Conservation (phyloP, 2,797 vertebrate species). For the Cygnus olor region DNA sequence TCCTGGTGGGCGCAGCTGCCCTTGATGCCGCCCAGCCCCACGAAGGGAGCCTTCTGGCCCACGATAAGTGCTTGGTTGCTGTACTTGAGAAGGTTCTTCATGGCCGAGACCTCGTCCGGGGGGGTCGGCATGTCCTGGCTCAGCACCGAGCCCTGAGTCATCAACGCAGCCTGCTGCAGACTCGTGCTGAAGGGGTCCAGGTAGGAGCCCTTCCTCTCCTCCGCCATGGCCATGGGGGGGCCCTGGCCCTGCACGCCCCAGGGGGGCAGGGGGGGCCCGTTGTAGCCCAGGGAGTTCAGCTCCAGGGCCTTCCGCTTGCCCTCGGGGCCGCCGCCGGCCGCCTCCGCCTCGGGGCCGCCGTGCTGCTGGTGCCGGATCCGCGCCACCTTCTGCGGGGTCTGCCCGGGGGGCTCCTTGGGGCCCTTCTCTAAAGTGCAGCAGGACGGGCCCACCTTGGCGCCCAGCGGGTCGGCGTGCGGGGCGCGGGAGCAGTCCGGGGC, state of each 20-base stretch:
- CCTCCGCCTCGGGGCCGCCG: constrained; percentile 74
- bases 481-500: constrained; percentile 90
- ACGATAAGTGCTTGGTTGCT: constrained; percentile 90
- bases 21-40: constrained; percentile 88
- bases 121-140: constrained; percentile 75
- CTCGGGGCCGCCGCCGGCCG: constrained; percentile 72
- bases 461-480: constrained; percentile 72
- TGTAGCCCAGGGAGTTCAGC: constrained; percentile 86
- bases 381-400: constrained; percentile 88
- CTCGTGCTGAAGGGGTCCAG: constrained; percentile 85
- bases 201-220: constrained; percentile 86
- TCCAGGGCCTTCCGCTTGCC: constrained; percentile 89
- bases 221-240: constrained; percentile 68
- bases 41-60: constrained; percentile 90
- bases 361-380: constrained; percentile 97
- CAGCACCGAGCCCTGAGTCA: constrained; percentile 75
- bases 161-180: constrained; percentile 76
- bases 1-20: constrained; percentile 90
- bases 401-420: constrained; percentile 61
- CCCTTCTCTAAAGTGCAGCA: constrained; percentile 91
- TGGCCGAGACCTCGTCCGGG: constrained; percentile 90
- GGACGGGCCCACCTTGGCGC: constrained; percentile 76
- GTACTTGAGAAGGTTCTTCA: constrained; percentile 95
- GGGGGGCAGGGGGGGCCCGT: constrained; percentile 80
- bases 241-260: constrained; percentile 81